phyloP scores from a whole-genome alignment of 1,140 invertebrate species.

The Paraescarpia echinospica region DNA sequence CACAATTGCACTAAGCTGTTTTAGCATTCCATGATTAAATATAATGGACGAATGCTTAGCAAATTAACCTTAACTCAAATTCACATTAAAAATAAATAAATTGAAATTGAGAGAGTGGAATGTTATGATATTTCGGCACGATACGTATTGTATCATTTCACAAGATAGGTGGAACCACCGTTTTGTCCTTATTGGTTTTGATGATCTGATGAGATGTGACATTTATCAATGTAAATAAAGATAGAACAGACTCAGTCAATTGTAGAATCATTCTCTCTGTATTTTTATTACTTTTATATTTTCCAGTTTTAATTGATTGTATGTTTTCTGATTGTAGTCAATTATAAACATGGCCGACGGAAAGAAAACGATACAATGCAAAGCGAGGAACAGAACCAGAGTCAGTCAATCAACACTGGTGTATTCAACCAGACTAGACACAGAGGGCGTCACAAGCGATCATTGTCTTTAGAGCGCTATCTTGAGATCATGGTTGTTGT shows the following conservation, averaged over 20 bases:
- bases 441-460: conserved; percentile 35
- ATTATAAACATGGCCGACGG: not conserved
- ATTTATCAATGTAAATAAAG: not conserved
- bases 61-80: not conserved
- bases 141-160: not conserved
- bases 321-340: not conserved
- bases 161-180: not conserved
- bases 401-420: not conserved
- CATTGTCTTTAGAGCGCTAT: conserved; percentile 67
- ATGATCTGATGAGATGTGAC: not conserved
- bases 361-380: not conserved
- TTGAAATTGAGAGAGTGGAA: not conserved
- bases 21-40: not conserved
- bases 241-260: not conserved
- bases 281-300: not conserved
- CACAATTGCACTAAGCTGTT: not conserved
- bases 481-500: conserved; percentile 85
- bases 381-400: not conserved
- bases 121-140: not conserved
- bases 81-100: not conserved
- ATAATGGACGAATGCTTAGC: not conserved
- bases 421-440: not conserved
- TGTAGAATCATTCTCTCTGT: not conserved
- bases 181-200: not conserved
- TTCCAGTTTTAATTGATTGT: not conserved